phyloP scores from a whole-genome alignment of 1,140 invertebrate species.

The Stegodyphus mimosarum region DNA sequence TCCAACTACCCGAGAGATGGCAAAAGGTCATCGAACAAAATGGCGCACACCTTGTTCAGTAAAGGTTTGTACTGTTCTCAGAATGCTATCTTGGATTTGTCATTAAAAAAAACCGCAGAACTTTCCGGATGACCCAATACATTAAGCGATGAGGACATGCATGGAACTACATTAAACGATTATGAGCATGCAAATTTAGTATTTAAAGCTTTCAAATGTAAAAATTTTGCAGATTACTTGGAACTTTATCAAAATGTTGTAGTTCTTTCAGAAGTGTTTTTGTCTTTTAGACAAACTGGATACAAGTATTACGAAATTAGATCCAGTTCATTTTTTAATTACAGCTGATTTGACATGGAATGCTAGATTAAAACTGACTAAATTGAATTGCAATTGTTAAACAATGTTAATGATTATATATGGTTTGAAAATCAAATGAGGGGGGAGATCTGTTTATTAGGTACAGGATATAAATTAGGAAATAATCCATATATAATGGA shows the following conservation, averaged over 20 bases:
- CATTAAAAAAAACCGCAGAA: no score
- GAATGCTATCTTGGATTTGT: no score
- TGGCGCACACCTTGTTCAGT: no score
- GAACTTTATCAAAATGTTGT: slow-evolving; percentile 5
- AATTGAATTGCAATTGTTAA: slow-evolving; percentile 6
- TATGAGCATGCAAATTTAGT: slow-evolving; percentile 1
- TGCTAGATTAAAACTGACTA: background rate
- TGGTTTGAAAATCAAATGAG: slow-evolving; percentile 18
- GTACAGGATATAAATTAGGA: slow-evolving; percentile 23
- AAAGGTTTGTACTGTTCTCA: no score
- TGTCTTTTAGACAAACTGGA: background rate
- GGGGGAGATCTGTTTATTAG: slow-evolving; percentile 1
- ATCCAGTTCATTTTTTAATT: background rate
- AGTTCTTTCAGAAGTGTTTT: background rate
- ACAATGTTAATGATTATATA: slow-evolving; percentile 2
- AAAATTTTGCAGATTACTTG: background rate
- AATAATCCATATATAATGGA: slow-evolving; percentile 9
- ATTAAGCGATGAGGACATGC: no score
- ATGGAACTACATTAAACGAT: no score
- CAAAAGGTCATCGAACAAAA: no score
- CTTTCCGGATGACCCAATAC: no score
- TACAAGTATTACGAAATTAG: background rate
- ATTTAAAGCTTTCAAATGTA: background rate
- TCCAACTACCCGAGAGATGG: no score
- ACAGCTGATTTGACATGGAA: slow-evolving; percentile 2